Conservation (phyloP, 2,888 invertebrate genomes). For the Eilema sororculum region DNA sequence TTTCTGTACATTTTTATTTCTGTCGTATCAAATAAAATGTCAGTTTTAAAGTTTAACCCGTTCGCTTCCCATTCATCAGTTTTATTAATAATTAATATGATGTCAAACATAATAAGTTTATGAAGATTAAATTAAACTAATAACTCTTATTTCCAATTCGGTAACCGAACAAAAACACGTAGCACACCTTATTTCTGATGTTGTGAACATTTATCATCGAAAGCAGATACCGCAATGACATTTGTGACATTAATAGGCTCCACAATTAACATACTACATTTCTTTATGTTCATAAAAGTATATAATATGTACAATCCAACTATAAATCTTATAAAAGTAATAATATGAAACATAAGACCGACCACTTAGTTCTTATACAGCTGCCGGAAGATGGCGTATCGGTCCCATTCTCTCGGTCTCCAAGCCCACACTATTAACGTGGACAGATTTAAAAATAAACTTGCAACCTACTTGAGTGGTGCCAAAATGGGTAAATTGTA, state of each 20-base stretch:
- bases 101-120: conserved; percentile 43
- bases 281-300: conserved; percentile 29
- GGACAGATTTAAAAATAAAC: conserved; percentile 58
- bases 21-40: conserved; percentile 11
- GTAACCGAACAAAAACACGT: conserved; percentile 36
- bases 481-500: conserved; percentile 33
- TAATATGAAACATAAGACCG: conserved; percentile 44
- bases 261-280: conserved; percentile 36
- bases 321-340: conserved; percentile 47
- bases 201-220: conserved; percentile 43
- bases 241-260: conserved; percentile 39
- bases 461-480: conserved; percentile 37
- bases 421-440: conserved; percentile 52
- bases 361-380: conserved; percentile 48
- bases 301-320: conserved; percentile 27
- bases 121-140: conserved; percentile 48
- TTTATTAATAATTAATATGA: conserved; percentile 45
- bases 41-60: conserved; percentile 17
- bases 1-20: conserved; percentile 19
- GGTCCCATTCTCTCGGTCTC: conserved; percentile 41
- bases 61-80: conserved; percentile 35
- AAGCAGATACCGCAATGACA: conserved; percentile 42
- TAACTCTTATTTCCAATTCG: conserved; percentile 45
- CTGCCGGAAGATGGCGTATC: conserved; percentile 52
- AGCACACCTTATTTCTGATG: conserved; percentile 32